These are phyloP conservation scores for Apamea sordens DNA, from an alignment of 2,888 invertebrate species.

Conservation along the genomic window DNA sequence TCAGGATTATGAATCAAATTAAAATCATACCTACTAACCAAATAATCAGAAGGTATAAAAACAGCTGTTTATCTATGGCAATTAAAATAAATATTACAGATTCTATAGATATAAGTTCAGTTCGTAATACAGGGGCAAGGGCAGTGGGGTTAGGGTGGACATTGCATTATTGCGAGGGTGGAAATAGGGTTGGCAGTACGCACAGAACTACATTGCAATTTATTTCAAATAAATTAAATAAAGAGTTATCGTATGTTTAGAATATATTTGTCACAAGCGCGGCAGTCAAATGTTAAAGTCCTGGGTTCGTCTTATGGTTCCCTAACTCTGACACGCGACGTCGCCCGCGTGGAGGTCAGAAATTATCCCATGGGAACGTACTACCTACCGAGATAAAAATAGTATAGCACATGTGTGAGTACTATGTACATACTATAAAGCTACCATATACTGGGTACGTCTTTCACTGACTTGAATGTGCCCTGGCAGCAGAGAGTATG, in stretches of 20 bases:
- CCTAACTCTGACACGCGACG: background rate
- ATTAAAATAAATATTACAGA: constrained; percentile 32
- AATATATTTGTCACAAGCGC: background rate
- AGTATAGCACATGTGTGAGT: too few relatives aligned
- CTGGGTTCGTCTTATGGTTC: background rate
- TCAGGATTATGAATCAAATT: background rate
- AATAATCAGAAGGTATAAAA: background rate
- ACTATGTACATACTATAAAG: too few relatives aligned
- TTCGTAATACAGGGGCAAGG: constrained; percentile 64
- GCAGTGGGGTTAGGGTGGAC: constrained; percentile 62
- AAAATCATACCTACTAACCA: too few relatives aligned
- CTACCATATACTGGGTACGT: too few relatives aligned
- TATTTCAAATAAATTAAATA: background rate
- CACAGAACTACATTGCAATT: background rate
- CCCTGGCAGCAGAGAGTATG: too few relatives aligned
- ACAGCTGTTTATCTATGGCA: constrained; percentile 46
- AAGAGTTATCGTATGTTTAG: background rate
- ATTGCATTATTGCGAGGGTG: constrained; percentile 64
- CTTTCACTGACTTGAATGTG: too few relatives aligned
- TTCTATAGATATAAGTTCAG: constrained; percentile 37
- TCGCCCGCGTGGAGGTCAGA: background rate
- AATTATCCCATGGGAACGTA: background rate
- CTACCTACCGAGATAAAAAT: background rate
- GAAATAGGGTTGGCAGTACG: constrained; percentile 56
- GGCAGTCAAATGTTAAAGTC: background rate